phyloP scores from a whole-genome alignment of 2,113 vertebrate genomes.

The Anseranas semipalmata region DNA sequence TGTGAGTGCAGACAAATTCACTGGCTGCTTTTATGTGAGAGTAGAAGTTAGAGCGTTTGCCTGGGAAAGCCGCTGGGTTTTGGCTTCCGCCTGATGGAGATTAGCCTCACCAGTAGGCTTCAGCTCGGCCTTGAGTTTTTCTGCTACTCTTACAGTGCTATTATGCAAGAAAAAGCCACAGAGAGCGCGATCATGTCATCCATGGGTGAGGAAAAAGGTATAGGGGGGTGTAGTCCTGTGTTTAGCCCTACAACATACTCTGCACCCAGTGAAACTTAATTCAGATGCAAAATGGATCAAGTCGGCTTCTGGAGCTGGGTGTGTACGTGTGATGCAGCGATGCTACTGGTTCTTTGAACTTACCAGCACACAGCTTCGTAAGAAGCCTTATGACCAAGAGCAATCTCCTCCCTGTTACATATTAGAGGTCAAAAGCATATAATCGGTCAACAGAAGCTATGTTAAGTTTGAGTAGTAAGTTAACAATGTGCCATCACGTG shows the following conservation, averaged over 20 bases:
- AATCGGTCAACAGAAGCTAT: neutral
- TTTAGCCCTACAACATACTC: neutral
- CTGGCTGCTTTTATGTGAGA: neutral
- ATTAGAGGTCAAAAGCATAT: neutral
- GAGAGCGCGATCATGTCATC: neutral
- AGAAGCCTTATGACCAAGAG: neutral
- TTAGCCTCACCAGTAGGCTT: neutral
- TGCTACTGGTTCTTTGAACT: neutral
- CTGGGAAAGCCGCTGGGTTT: neutral
- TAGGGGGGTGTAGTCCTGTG: neutral
- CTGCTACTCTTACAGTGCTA: neutral
- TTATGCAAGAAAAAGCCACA: neutral
- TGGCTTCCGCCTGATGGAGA: neutral
- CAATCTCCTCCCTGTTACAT: neutral
- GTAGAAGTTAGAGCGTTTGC: neutral
- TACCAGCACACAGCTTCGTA: neutral
- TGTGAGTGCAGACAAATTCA: neutral
- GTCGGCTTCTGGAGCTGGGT: rapidly evolving
- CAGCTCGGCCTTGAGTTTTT: neutral
- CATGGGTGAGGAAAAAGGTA: neutral
- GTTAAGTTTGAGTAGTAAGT: neutral
- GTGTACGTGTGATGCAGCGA: neutral
- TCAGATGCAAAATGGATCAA: neutral
- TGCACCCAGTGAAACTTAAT: neutral
- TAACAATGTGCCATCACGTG: neutral